Conservation (phyloP, 2,797 vertebrate species). For the Dendrocincla fuliginosa region DNA sequence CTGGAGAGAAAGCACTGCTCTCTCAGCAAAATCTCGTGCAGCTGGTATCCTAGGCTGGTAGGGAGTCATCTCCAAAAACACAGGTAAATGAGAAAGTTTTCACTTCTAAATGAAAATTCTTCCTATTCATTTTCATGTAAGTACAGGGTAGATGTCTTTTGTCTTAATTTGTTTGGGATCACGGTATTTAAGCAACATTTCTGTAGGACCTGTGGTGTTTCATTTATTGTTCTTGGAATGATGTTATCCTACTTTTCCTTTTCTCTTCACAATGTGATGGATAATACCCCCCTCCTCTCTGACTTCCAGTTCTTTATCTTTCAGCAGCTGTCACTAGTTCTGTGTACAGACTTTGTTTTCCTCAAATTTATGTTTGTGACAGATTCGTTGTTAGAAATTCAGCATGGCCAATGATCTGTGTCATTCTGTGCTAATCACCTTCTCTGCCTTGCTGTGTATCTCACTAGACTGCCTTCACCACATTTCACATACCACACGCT, state of each 20-base stretch:
- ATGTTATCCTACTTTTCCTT: background rate
- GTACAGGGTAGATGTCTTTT: background rate
- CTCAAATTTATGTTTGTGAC: background rate
- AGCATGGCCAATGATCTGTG: background rate
- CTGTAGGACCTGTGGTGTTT: accelerated
- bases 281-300: background rate
- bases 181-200: background rate
- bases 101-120: background rate
- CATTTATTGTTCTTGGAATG: background rate
- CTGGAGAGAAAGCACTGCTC: background rate
- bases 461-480: background rate
- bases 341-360: background rate
- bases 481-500: background rate
- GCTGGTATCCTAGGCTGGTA: background rate
- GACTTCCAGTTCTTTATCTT: background rate
- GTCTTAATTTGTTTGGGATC: background rate
- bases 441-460: background rate
- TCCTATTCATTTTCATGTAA: background rate
- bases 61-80: background rate
- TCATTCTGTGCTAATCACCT: background rate
- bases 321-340: background rate
- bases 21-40: background rate
- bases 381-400: background rate
- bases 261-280: background rate
- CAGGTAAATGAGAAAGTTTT: background rate